phyloP scores from a whole-genome alignment of 2,113 vertebrate genomes.

The Microcebus jonahi region DNA sequence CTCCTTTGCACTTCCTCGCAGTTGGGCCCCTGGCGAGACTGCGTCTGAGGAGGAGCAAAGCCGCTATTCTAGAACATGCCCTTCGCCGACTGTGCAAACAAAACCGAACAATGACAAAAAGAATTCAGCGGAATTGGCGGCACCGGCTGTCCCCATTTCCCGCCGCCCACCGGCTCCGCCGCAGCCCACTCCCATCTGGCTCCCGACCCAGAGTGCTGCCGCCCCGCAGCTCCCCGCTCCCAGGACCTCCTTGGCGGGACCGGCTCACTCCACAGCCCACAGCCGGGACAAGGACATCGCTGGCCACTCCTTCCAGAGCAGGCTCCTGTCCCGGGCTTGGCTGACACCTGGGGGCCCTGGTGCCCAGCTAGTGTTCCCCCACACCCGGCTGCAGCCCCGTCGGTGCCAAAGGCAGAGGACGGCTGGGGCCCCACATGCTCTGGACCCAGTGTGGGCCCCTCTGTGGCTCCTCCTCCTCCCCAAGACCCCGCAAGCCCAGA shows the following conservation, averaged over 20 bases:
- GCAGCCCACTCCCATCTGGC: constrained; percentile 53
- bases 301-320: background rate
- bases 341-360: fast-evolving
- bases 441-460: background rate
- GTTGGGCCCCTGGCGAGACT: background rate
- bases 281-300: background rate
- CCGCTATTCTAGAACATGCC: background rate
- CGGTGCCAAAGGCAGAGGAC: too few relatives aligned
- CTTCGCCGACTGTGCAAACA: background rate
- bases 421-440: background rate
- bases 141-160: constrained; percentile 23
- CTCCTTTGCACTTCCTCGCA: fast-evolving
- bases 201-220: background rate
- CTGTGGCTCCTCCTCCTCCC: background rate
- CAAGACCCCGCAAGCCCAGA: fast-evolving
- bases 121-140: background rate
- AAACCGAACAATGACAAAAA: background rate
- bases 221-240: background rate
- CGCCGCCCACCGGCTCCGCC: constrained; percentile 36
- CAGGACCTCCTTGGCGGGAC: background rate
- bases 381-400: too few relatives aligned
- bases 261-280: background rate
- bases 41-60: background rate
- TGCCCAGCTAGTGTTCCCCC: background rate
- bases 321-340: fast-evolving